Conservation (phyloP, 2,797 vertebrate species). For the Eptatretus atami region DNA sequence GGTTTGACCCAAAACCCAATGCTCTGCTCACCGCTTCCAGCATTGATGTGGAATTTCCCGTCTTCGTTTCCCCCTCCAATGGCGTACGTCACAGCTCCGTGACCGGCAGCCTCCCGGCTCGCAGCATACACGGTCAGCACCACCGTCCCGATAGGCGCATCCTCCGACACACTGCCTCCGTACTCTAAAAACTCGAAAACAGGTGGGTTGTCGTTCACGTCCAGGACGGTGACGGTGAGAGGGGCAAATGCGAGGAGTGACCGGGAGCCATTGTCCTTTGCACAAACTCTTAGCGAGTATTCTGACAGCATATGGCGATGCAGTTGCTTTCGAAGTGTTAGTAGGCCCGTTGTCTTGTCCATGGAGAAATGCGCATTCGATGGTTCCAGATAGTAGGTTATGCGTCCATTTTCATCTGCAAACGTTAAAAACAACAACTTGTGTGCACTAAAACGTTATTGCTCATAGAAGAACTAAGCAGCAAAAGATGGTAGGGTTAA, state of each 20-base stretch:
- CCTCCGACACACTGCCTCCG: conserved; percentile 44
- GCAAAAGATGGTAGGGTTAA: no score
- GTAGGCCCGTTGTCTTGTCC: conserved; percentile 41
- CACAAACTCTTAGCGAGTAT: conserved; percentile 40
- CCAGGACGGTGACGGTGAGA: conserved; percentile 52
- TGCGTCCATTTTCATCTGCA: conserved; percentile 39
- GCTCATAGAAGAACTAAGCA: no score
- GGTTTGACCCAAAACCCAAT: background rate
- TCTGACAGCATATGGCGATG: conserved; percentile 52
- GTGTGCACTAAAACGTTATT: background rate
- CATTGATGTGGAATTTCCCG: conserved; percentile 50
- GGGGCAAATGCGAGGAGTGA: conserved; percentile 36
- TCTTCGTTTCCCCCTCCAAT: conserved; percentile 75
- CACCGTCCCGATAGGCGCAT: conserved; percentile 34
- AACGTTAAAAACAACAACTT: conserved; percentile 8
- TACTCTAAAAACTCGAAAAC: conserved; percentile 76
- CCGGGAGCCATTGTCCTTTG: conserved; percentile 34
- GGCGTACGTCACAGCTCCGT: conserved; percentile 67
- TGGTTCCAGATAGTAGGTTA: conserved; percentile 33
- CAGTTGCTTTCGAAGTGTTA: conserved; percentile 40
- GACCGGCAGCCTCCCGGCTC: conserved; percentile 82
- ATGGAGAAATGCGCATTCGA: conserved; percentile 46
- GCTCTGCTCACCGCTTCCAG: conserved; percentile 33
- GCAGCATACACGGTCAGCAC: conserved; percentile 51
- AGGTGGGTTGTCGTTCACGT: conserved; percentile 82